Evolutionary conservation across 2,797 vertebrate genomes (phyloP), one percentile per base, ranked within the genome.

Genomic region (Phoebastria nigripes): DNA sequence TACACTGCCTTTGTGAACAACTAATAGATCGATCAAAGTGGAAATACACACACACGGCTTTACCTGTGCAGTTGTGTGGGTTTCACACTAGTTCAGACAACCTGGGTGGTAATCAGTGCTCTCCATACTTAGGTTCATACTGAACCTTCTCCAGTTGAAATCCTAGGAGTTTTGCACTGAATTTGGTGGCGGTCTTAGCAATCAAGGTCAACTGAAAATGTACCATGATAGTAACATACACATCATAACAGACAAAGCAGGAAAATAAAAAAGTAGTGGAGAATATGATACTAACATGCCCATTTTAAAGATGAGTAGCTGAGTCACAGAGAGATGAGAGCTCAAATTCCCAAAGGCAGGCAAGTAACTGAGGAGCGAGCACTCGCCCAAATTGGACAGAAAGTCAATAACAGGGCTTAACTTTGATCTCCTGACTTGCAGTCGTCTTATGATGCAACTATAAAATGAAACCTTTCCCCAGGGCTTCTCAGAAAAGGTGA

Each of bases 371-470:
- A 88, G 72, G 22, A 94, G 65, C 0, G 1, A 93, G 66, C 70
- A 70, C 66, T 90, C 8, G 17, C 85, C 94, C 62, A 87, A 69
- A 82, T 22, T 42, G 62, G 89, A 94, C 90, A 93, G 92, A 82
- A 95, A 96, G 82, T 97, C 93, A 87, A 89, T 95, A 93, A 51
- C 46, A 74, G 72, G 85, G 69, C 59, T 96, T 95, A 92, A 76
- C 61, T 89, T 91, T 93, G 87, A 91, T 96, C 94, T 95, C 92
- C 51, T 76, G 82, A 74, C 84, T 94, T 80, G 78, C 69, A 70
- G 9, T 56, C 12, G 12, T 61, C 59, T 90, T 71, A 89, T 17
- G 54, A 79, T 65, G 62, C 90, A 83, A 88, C 76, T 69, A 62
- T 79, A 93, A 95, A 96, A 83, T 26, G 72, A 63, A 95, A 51